A percentile compares a stretch with the other conserved stretches of the same genome.
Evolutionary conservation across 2,888 invertebrate genomes (phyloP).

Genomic region (Mesochorus sp.): DNA sequence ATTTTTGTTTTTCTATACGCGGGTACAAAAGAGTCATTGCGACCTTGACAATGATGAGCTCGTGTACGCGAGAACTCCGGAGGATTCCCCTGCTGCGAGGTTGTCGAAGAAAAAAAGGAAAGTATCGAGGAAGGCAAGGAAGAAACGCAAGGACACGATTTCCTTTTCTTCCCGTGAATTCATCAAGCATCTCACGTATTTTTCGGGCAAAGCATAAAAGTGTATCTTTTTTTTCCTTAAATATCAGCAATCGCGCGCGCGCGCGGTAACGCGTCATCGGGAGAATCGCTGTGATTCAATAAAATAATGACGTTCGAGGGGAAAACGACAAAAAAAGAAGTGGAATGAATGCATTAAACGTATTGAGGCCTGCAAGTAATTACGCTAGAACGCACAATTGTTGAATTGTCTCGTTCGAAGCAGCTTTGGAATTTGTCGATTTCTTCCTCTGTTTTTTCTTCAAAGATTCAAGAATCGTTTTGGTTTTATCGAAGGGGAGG

Average conservation of each 20-base stretch:
- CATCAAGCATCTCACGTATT: slow-evolving; percentile 30
- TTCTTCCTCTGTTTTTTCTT: background rate
- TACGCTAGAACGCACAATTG: slow-evolving; percentile 15
- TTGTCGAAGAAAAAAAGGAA: no score
- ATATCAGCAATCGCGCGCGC: background rate
- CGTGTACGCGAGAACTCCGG: no score
- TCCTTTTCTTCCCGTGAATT: slow-evolving; percentile 30
- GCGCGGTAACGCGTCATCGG: slow-evolving; percentile 15
- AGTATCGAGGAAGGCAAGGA: background rate
- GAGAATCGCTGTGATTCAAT: slow-evolving; percentile 7
- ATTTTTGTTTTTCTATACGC: no score
- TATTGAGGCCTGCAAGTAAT: slow-evolving; percentile 12
- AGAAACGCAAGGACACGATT: slow-evolving; percentile 18
- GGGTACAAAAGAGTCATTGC: slow-evolving; percentile 37
- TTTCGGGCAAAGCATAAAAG: slow-evolving; percentile 23
- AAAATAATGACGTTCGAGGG: slow-evolving; percentile 1
- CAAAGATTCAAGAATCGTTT: background rate
- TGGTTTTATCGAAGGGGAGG: background rate
- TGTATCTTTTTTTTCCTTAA: background rate
- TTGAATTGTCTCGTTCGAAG: slow-evolving; percentile 22
- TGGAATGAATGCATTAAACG: slow-evolving; percentile 26
- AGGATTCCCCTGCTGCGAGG: no score
- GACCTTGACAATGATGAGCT: slow-evolving; percentile 41
- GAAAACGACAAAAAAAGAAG: background rate
- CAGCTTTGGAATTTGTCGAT: background rate